These are phyloP conservation scores for Geophilus truncorum DNA, from an alignment of 2,888 invertebrate species.

Conservation along the genomic window DNA sequence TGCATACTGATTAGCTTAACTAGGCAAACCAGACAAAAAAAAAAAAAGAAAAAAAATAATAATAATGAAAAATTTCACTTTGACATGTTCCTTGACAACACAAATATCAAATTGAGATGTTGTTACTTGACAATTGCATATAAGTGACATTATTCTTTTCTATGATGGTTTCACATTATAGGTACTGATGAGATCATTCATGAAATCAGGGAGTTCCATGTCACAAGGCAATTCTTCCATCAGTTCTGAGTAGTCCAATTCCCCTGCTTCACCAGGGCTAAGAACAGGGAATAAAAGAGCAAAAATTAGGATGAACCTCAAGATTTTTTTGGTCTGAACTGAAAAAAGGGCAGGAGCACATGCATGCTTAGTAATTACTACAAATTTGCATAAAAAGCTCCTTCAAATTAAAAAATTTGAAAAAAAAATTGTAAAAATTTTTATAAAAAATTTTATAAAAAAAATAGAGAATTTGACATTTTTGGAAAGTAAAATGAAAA, in stretches of 20 bases:
- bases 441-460: background rate
- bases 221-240: conserved; percentile 36
- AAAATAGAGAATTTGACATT: no score
- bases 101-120: no score
- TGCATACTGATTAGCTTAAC: no score
- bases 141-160: no score
- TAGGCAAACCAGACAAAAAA: no score
- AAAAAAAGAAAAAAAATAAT: no score
- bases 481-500: no score
- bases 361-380: background rate
- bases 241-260: conserved; percentile 37
- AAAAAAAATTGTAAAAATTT: background rate
- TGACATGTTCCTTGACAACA: no score
- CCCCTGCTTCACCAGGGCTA: conserved; percentile 37
- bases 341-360: conserved; percentile 30
- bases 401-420: background rate
- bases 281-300: conserved; percentile 37
- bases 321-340: background rate
- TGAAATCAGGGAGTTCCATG: conserved; percentile 40
- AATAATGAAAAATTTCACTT: no score
- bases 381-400: background rate
- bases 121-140: no score
- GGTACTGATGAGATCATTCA: conserved; percentile 39
- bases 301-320: conserved; percentile 28
- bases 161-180: conserved; percentile 25